Evolutionary conservation across 2,888 invertebrate genomes (phyloP).

Genomic region (Phasia obesa): DNA sequence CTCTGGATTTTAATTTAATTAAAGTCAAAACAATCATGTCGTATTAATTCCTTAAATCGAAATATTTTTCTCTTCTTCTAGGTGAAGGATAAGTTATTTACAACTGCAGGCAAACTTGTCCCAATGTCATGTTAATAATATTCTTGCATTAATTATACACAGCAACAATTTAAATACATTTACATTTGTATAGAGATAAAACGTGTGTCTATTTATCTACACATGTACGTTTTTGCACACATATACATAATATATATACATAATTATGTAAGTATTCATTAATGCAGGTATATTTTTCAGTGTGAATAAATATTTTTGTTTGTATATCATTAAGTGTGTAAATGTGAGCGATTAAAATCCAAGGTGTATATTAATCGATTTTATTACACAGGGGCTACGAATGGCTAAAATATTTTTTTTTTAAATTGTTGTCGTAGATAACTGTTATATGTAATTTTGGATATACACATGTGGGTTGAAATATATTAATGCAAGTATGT

Average conservation of each 20-base stretch:
- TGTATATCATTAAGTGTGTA: conserved; percentile 26
- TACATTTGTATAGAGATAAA: not conserved
- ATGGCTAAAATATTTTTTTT: not conserved
- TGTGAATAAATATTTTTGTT: conserved; percentile 9
- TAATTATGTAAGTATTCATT: not conserved
- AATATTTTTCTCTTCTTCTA: not conserved
- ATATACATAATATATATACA: too few relatives aligned
- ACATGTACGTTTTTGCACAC: not conserved
- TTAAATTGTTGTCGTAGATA: not conserved
- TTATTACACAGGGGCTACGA: not conserved
- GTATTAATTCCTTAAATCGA: too few relatives aligned
- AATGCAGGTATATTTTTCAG: not conserved
- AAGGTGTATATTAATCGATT: conserved; percentile 15
- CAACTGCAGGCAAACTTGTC: conserved; percentile 35
- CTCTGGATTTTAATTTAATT: too few relatives aligned
- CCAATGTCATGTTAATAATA: conserved; percentile 22
- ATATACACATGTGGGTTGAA: not conserved
- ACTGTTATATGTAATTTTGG: not conserved
- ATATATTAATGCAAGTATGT: not conserved
- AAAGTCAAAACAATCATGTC: too few relatives aligned
- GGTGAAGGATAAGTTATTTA: not conserved
- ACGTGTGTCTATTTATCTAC: not conserved
- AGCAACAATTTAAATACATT: not conserved
- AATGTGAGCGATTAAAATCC: conserved; percentile 2
- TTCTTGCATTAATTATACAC: not conserved